Base-by-base conservation (phyloP, 2,797 vertebrate genomes). In the Anolis apletophallus region DNA sequence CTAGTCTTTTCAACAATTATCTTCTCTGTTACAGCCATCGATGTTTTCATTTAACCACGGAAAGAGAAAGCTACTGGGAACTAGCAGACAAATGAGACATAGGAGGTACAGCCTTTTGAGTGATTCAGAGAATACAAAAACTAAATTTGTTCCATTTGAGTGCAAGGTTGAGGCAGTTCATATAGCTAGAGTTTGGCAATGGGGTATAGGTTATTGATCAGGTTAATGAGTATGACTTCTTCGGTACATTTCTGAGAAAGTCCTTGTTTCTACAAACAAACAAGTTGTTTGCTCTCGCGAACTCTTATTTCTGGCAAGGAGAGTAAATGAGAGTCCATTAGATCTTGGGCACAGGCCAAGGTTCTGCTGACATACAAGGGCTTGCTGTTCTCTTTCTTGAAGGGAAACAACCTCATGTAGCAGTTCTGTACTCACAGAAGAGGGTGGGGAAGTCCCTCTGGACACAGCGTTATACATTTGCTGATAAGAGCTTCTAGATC, bases 241-340 rank as follows among this genome's bases (percentile, higher is more conserved):
- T 84, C 17, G 61, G 11, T 17, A 13, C 32, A 50, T 50, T 83
- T 76, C n/a, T 67, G 46, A 84, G 59, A 29, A 6, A 52, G 12
- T 54, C 19, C n/a, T 84, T 84, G 40, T 84, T 84, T 73, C 73
- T 52, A 21, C 73, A 76, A 84, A 68, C 50, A 1, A 76, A 29
- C 46, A 50, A 50, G 36, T 64, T n/a, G 36, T 10, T 50, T 32
- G 26, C 4, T 12, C 71, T 75, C 61, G 54, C 36, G 54, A 76
- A 84, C 61, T 54, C 11, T 40, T 29, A 64, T 77, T 76, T 54
- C 73, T 84, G 73, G 40, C 73, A 76, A 6, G 21, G 57, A 36
- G 52, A 52, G 13, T 68, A 76, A 76, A 54, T 64, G 21, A 17
- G 67, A 67, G 73, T 46, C 32, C 55, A 75, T 34, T 50, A 61